Percentiles rank a stretch among this genome's conserved stretches.
Evolutionary conservation across 1,140 invertebrate species (phyloP).

Genomic region (Zaprionus tsacasi): DNA sequence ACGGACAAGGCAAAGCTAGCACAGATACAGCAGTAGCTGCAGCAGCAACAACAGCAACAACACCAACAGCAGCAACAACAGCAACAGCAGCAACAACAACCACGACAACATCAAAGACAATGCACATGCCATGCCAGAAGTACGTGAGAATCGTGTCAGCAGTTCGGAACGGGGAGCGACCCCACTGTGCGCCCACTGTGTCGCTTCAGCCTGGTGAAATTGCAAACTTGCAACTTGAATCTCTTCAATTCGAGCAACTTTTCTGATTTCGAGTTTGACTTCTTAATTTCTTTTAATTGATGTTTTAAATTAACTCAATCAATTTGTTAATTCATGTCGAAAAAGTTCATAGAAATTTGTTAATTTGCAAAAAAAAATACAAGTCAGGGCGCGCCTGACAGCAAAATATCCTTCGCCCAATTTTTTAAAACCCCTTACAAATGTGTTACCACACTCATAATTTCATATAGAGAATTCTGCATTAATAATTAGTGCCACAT

Average conservation of each 20-base stretch:
- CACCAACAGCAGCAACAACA: neutral
- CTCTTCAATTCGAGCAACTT: constrained; percentile 16
- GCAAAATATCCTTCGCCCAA: too few relatives aligned
- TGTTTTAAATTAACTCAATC: constrained; percentile 4
- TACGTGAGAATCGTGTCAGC: constrained; percentile 45
- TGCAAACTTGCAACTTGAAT: constrained; percentile 17
- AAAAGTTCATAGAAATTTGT: constrained; percentile 1
- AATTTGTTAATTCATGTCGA: neutral
- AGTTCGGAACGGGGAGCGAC: neutral
- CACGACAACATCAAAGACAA: constrained; percentile 68
- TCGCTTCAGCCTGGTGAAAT: neutral
- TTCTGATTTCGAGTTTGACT: constrained; percentile 1
- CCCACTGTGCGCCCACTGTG: neutral
- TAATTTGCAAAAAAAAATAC: neutral
- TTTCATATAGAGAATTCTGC: too few relatives aligned
- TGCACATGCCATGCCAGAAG: constrained; percentile 48
- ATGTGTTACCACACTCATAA: too few relatives aligned
- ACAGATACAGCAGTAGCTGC: constrained; percentile 36
- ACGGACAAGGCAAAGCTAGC: constrained; percentile 69
- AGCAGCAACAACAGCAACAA: constrained; percentile 21
- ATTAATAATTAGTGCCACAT: too few relatives aligned
- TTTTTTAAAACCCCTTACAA: too few relatives aligned
- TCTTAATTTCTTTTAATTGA: constrained; percentile 17
- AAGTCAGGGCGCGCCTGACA: too few relatives aligned
- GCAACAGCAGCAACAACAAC: constrained; percentile 10